Evolutionary conservation across 2,797 vertebrate species (phyloP).

Genomic region (Kryptolebias ocellatus): DNA sequence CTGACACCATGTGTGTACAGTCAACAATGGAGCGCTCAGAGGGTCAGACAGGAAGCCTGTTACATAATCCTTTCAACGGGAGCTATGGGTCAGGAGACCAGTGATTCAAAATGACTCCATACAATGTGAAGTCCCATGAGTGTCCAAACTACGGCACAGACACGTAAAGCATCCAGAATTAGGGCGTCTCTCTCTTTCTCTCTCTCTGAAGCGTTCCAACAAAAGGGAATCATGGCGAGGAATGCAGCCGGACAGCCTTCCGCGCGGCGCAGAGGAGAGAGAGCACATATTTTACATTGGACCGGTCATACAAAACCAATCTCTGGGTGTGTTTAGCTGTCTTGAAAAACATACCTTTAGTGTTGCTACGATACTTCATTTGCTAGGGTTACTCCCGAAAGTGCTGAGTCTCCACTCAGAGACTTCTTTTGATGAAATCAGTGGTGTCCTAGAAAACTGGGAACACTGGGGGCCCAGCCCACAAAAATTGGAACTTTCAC

Average conservation of each 20-base stretch:
- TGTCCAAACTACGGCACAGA: conserved; percentile 12
- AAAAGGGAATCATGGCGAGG: conserved; percentile 50
- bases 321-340: conserved; percentile 52
- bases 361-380: conserved; percentile 2
- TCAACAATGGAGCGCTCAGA: conserved; percentile 32
- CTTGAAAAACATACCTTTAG: conserved; percentile 32
- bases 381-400: neutral
- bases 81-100: neutral
- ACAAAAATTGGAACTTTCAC: neutral
- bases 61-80: neutral
- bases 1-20: conserved; percentile 28
- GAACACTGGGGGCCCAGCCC: neutral
- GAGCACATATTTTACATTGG: conserved; percentile 52
- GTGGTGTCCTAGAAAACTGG: neutral
- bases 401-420: neutral
- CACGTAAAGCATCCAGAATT: conserved; percentile 24
- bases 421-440: too few relatives aligned
- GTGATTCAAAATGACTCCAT: neutral
- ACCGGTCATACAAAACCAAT: conserved; percentile 38
- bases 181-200: conserved; percentile 47
- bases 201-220: conserved; percentile 34
- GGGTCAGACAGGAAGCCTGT: neutral
- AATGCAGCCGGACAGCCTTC: conserved; percentile 71
- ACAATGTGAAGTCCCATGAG: neutral
- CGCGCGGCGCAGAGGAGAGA: conserved; percentile 25